Base-by-base conservation (phyloP, 2,888 invertebrate genomes). In the Acleris emargana region DNA sequence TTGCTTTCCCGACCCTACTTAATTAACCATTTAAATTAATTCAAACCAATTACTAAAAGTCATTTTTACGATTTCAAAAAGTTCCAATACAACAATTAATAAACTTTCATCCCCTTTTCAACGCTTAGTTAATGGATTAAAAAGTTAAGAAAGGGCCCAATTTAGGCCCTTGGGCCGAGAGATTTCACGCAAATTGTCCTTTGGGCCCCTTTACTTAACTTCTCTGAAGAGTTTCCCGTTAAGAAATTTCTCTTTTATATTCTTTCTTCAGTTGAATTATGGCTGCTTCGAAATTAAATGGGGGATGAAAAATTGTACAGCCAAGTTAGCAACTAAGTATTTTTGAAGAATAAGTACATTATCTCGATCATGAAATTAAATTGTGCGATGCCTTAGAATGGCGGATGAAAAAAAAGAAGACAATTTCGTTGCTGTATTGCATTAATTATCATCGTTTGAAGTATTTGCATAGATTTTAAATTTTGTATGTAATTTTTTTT, bases 141-240 rank as follows among this genome's bases (percentile, higher is more conserved):
- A 66, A 66, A 66, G 61, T 66, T 66, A 61, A 66, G 66, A 57
- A 61, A 66, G 60, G 52, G 47, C 51, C 50, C 61, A 57, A 61
- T 61, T 66, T 66, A 20, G 28, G 45, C 45, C 50, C n/a, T 32
- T 22, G 11, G 42, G 20, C 42, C 43, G 66, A 25, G 60, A 61
- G 61, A 61, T 66, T 57, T 61, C 51, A 57, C 60, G 61, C 66
- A 66, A 66, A 66, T 66, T 57, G 66, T 66, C 66, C 66, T 57
- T 57, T 45, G 66, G 60, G 66, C 17, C 57, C 45, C 60, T 61
- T 57, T 60, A 32, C 59, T 64, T 52, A 64, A 64, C 58, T 64
- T 64, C 59, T 50, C 45, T 38, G 53, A 47, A 32, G 62, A 55
- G 49, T 55, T 62, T 55, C 32, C 42, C 54, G 61, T 54, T 50